These are phyloP conservation scores for Erpobdella octoculata DNA, from an alignment of 2,888 invertebrate species.

Conservation along the genomic window DNA sequence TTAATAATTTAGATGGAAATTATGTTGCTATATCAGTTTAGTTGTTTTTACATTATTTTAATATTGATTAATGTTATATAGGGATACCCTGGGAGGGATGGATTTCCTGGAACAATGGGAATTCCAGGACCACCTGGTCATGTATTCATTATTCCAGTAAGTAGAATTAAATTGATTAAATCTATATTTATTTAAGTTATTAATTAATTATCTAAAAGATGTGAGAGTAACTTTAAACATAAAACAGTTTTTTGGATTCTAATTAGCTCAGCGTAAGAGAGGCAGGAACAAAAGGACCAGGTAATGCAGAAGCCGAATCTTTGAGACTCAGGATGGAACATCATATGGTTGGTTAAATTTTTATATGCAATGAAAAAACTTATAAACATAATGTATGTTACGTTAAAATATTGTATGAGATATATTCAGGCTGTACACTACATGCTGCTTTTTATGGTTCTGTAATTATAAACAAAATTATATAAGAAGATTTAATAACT, in stretches of 20 bases:
- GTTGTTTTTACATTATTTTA: no score
- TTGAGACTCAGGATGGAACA: conserved; percentile 74
- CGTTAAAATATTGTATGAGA: no score
- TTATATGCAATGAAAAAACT: background rate
- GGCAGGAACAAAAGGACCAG: conserved; percentile 61
- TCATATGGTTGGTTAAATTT: conserved; percentile 65
- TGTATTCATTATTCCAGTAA: conserved; percentile 79
- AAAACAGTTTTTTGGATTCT: background rate
- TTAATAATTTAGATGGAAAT: no score
- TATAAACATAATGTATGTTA: no score
- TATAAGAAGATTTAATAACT: no score
- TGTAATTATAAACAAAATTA: no score
- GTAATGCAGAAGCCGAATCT: conserved; percentile 63
- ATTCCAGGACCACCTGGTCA: conserved; percentile 76
- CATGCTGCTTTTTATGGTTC: no score
- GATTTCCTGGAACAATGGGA: conserved; percentile 67
- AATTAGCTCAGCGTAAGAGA: conserved; percentile 59
- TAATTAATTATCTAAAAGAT: background rate
- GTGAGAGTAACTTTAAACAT: background rate
- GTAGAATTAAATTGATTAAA: conserved; percentile 40
- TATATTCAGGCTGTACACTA: no score
- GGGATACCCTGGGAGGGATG: conserved; percentile 68
- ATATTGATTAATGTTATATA: conserved; percentile 31
- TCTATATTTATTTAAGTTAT: background rate
- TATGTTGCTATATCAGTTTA: no score